Evolutionary conservation across 2,113 vertebrate species (phyloP).

Genomic region (Elaphurus davidianus): DNA sequence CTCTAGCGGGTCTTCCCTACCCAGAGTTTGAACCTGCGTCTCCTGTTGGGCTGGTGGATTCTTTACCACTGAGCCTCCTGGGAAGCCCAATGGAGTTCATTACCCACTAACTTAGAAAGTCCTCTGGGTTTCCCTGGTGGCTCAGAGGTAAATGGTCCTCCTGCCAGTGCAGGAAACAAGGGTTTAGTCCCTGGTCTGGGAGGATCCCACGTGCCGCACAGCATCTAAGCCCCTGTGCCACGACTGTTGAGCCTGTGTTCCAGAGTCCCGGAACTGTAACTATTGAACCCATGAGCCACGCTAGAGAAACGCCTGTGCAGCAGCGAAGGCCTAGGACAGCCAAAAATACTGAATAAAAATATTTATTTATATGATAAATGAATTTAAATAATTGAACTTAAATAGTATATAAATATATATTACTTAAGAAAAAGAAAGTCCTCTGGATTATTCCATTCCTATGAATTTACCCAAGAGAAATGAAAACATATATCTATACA

Average conservation of each 20-base stretch:
- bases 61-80: neutral
- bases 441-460: neutral
- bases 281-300: neutral
- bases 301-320: neutral
- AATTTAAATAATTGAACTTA: neutral
- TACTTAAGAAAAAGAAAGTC: neutral
- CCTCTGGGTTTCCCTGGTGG: neutral
- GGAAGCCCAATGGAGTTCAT: neutral
- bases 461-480: neutral
- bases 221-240: neutral
- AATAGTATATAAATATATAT: neutral
- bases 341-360: neutral
- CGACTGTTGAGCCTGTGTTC: neutral
- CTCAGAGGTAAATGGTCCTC: neutral
- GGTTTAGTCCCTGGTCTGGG: neutral
- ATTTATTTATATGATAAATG: neutral
- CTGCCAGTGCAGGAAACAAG: neutral
- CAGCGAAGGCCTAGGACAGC: neutral
- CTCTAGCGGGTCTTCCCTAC: neutral
- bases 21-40: neutral
- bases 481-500: neutral
- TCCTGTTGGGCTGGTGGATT: neutral
- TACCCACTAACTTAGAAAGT: neutral
- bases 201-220: neutral
- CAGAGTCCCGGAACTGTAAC: neutral